Conservation (phyloP, 2,888 invertebrate genomes). For the Macaria notata region DNA sequence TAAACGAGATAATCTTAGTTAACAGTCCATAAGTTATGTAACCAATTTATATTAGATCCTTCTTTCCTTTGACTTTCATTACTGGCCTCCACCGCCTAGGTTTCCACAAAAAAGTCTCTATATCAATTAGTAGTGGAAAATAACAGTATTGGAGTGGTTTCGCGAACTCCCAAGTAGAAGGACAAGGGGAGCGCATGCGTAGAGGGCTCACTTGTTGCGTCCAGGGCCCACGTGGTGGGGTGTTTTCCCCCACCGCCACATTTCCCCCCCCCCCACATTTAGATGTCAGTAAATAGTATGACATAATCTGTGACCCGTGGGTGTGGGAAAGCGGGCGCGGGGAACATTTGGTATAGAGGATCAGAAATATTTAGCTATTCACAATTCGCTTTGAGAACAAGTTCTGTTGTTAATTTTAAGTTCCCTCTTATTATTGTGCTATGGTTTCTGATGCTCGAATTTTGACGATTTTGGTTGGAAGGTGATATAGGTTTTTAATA, state of each 20-base stretch:
- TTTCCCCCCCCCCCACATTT: not conserved
- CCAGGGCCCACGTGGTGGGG: conserved; percentile 53
- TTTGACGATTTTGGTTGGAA: too few relatives aligned
- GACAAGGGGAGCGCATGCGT: conserved; percentile 58
- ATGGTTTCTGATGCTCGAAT: too few relatives aligned
- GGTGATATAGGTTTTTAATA: too few relatives aligned
- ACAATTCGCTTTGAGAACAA: conserved; percentile 8
- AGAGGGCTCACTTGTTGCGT: conserved; percentile 66
- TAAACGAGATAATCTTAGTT: too few relatives aligned
- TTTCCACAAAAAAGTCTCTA: too few relatives aligned
- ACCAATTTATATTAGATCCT: too few relatives aligned
- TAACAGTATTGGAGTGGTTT: conserved; percentile 52
- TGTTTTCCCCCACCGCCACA: conserved; percentile 10
- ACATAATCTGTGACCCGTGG: not conserved
- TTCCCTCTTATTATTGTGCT: too few relatives aligned
- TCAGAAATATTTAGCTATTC: conserved; percentile 5
- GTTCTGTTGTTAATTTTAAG: not conserved
- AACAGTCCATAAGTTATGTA: too few relatives aligned
- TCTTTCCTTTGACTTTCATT: too few relatives aligned
- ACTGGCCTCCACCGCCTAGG: too few relatives aligned
- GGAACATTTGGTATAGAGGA: conserved; percentile 46
- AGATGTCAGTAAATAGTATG: not conserved
- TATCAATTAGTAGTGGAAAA: conserved; percentile 57
- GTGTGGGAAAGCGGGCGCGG: conserved; percentile 46
- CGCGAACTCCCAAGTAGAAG: conserved; percentile 17